Evolutionary conservation across 2,797 vertebrate species (phyloP).

Genomic region (Mareca strepera): DNA sequence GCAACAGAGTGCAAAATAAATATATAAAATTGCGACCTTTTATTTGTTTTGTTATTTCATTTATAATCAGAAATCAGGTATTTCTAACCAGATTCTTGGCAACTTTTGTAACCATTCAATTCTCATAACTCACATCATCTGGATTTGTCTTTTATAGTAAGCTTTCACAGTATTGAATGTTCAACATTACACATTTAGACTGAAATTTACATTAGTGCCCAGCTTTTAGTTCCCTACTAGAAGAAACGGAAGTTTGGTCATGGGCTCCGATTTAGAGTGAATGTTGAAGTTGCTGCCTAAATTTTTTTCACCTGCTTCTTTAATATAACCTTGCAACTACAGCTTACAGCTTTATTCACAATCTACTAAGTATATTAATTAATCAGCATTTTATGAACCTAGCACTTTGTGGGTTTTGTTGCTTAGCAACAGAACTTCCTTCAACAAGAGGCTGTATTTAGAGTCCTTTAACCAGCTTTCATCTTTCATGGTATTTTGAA

Average conservation of each 20-base stretch:
- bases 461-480: background rate
- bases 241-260: background rate
- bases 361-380: constrained; percentile 44
- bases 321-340: background rate
- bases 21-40: background rate
- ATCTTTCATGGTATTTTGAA: background rate
- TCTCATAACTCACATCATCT: background rate
- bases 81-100: background rate
- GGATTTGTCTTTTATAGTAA: background rate
- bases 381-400: constrained; percentile 32
- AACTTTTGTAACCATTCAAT: background rate
- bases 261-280: background rate
- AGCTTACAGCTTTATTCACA: constrained; percentile 16
- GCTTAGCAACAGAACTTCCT: constrained; percentile 39
- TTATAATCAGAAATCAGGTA: background rate
- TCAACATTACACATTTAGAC: background rate
- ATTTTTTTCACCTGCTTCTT: background rate
- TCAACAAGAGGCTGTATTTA: background rate
- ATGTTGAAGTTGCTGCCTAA: background rate
- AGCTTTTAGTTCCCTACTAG: background rate
- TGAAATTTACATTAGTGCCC: background rate
- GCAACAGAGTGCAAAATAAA: background rate
- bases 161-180: background rate
- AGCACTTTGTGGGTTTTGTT: background rate
- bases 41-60: background rate